phyloP scores from a whole-genome alignment of 2,797 vertebrate genomes.

The Lacerta bilineata region DNA sequence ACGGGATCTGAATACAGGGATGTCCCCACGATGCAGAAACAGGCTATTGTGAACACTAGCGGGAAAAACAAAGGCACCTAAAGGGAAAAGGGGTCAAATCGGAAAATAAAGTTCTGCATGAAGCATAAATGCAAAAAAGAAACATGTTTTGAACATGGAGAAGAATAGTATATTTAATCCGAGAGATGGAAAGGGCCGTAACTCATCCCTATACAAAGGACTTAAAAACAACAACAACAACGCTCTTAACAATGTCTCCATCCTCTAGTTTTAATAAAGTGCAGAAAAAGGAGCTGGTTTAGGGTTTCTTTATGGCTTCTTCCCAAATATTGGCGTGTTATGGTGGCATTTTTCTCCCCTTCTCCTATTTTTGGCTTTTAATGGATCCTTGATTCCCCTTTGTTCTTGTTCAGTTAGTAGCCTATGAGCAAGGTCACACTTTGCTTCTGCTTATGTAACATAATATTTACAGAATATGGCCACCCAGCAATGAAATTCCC shows the following conservation, averaged over 20 bases:
- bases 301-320: not conserved
- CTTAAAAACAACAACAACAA: not conserved
- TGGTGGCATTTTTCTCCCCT: not conserved
- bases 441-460: not conserved
- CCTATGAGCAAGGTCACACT: not conserved
- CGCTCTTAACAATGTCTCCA: not conserved
- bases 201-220: not conserved
- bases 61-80: slow-evolving; percentile 66
- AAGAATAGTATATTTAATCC: not conserved
- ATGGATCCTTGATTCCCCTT: not conserved
- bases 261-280: not conserved
- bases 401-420: not conserved
- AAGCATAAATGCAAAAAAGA: not conserved
- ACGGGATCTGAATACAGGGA: slow-evolving; percentile 66
- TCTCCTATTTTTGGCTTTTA: not conserved
- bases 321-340: not conserved
- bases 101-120: not conserved
- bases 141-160: not conserved
- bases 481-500: not conserved
- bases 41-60: slow-evolving; percentile 48
- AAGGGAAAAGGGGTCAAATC: not conserved
- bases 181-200: not conserved
- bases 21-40: slow-evolving; percentile 58
- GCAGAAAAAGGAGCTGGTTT: not conserved
- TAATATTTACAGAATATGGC: not conserved